These are phyloP conservation scores for Aphaenogaster rudis DNA, from an alignment of 1,140 invertebrate species.

Conservation along the genomic window DNA sequence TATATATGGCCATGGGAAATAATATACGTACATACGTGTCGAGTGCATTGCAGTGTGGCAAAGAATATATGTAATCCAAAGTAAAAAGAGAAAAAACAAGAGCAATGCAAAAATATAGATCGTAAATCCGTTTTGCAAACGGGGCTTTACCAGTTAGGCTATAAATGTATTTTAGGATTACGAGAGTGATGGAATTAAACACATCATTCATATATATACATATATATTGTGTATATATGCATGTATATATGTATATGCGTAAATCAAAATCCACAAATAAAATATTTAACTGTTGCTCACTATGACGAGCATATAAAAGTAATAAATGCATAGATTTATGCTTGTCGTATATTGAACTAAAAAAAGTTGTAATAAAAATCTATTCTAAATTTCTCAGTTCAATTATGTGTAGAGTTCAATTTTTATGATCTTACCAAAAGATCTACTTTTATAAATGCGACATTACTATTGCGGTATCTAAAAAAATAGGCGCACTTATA, in stretches of 20 bases:
- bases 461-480: neutral
- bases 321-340: constrained; percentile 9
- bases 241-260: neutral
- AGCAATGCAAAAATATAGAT: constrained; percentile 39
- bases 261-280: constrained; percentile 41
- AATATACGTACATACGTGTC: constrained; percentile 28
- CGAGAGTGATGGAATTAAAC: constrained; percentile 11
- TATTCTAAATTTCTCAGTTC: neutral
- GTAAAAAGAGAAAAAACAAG: constrained; percentile 27
- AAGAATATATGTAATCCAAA: constrained; percentile 37
- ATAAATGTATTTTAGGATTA: constrained; percentile 64
- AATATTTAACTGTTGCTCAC: constrained; percentile 17
- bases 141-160: constrained; percentile 17
- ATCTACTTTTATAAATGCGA: neutral
- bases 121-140: constrained; percentile 55
- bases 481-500: neutral
- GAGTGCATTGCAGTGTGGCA: constrained; percentile 6
- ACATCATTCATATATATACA: neutral
- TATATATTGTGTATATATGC: too few relatives aligned
- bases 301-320: neutral
- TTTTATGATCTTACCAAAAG: neutral
- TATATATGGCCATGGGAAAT: constrained; percentile 28
- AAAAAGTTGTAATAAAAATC: neutral
- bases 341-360: neutral
- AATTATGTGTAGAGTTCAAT: neutral